Percentiles rank a stretch among this genome's conserved stretches.
These are phyloP conservation scores for Chaetodon auriga DNA, from an alignment of 2,113 vertebrate genomes.

Conservation along the genomic window DNA sequence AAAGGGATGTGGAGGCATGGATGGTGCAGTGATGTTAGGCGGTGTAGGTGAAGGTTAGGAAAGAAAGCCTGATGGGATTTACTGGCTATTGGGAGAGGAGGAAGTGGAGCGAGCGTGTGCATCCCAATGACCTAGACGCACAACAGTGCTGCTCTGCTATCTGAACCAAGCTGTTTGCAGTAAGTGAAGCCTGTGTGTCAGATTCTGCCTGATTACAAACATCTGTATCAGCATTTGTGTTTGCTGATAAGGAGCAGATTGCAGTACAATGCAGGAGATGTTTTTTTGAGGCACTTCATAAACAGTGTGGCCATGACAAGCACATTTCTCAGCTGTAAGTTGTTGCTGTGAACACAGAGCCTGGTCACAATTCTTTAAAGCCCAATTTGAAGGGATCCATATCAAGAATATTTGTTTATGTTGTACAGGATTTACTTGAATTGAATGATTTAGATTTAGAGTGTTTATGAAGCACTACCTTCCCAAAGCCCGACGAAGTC, in stretches of 20 bases:
- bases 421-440: too few species aligned
- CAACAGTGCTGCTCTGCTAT: slow-evolving; percentile 10
- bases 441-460: too few species aligned
- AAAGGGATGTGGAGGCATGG: slow-evolving; percentile 46
- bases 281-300: background rate
- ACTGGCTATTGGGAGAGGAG: slow-evolving; percentile 33
- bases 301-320: too few species aligned
- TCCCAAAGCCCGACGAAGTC: background rate
- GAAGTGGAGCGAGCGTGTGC: slow-evolving; percentile 42
- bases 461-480: background rate
- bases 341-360: background rate
- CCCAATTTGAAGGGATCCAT: too few species aligned
- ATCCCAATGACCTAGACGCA: slow-evolving; percentile 55
- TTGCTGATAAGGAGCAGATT: background rate
- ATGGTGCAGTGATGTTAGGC: slow-evolving; percentile 48
- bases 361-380: background rate
- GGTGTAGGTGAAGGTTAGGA: slow-evolving; percentile 61
- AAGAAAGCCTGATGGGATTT: slow-evolving; percentile 60
- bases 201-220: background rate
- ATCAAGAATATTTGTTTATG: too few species aligned
- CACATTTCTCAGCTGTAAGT: background rate
- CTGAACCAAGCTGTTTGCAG: slow-evolving; percentile 3
- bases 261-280: background rate
- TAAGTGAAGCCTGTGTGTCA: background rate
- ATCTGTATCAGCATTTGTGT: background rate